Evolutionary conservation across 1,140 invertebrate genomes (phyloP), one percentile per base, ranked within the genome.

Genomic region (Magallana ariakensis): DNA sequence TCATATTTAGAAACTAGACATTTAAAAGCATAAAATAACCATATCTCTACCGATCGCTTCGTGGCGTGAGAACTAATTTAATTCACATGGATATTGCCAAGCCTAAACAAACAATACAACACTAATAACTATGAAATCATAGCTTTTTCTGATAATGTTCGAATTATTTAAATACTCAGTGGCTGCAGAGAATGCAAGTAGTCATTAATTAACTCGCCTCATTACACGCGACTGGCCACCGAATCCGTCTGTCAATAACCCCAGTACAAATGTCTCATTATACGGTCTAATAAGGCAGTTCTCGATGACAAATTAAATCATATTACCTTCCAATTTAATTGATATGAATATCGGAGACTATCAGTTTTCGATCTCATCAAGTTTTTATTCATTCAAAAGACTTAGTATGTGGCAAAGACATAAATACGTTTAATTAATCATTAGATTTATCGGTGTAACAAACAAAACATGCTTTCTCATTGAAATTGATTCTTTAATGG

Each of bases 261-360:
- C 8, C 66, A 75, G 33, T 26, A 75, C 66, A 75, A 75, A 75
- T 75, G 66, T 75, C 33, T 75, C 66, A 75, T 75, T 75, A 75
- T 75, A 75, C 33, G 66, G 66, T 22, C 66, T 75, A 75, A 75
- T 75, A 75, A 75, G 66, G 66, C 66, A 75, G 19, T 13, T 26
- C 15, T 75, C 66, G 66, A 75, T 75, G 66, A 75, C 66, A 75
- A 75, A 75, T 75, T 75, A 75, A 75, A 75, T 75, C 66, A 75
- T 75, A 75, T 75, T 75, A 75, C 66, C 22, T 8, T 75, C 22
- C 66, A 26, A 75, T 75, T 75, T 75, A 75, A 75, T 75, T 75
- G 66, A 75, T 75, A 75, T 26, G 22, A 75, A 75, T 75, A 75
- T 75, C 66, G 66, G 33, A 75, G 22, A 26, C 66, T 19, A 75